These are phyloP conservation scores for Xenotilapia leptura DNA, from an alignment of 2,113 vertebrate genomes.

Conservation along the genomic window DNA sequence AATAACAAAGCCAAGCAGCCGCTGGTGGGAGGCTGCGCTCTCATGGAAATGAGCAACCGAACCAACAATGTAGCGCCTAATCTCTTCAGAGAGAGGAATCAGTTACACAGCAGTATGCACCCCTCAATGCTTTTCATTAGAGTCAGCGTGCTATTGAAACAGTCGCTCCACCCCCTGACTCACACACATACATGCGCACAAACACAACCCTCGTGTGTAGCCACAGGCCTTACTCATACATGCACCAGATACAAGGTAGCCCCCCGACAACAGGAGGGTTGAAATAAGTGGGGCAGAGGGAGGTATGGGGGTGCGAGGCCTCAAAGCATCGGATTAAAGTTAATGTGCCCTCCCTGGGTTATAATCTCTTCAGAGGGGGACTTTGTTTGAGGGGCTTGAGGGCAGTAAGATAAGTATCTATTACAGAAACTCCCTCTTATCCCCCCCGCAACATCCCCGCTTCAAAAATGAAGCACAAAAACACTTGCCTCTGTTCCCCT, in stretches of 20 bases:
- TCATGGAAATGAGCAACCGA: constrained; percentile 82
- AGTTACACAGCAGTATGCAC: constrained; percentile 77
- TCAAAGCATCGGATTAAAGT: constrained; percentile 82
- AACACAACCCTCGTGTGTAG: constrained; percentile 55
- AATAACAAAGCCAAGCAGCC: constrained; percentile 67
- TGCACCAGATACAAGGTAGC: constrained; percentile 62
- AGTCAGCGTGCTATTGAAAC: constrained; percentile 69
- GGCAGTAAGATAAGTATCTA: constrained; percentile 82
- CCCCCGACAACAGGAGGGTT: constrained; percentile 69
- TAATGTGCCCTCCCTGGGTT: constrained; percentile 82
- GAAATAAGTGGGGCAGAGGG: constrained; percentile 70
- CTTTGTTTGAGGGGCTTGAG: constrained; percentile 79
- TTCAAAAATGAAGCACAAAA: constrained; percentile 73
- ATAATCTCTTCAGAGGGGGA: constrained; percentile 81
- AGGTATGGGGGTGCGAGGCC: constrained; percentile 60
- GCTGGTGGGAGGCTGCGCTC: constrained; percentile 72
- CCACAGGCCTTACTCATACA: constrained; percentile 68
- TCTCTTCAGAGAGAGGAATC: constrained; percentile 80
- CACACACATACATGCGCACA: constrained; percentile 3
- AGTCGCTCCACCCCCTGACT: constrained; percentile 27
- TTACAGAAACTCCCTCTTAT: constrained; percentile 78
- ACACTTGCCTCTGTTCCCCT: constrained; percentile 69
- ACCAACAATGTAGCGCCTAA: constrained; percentile 78
- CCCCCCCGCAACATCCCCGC: constrained; percentile 59
- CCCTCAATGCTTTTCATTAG: constrained; percentile 74